These are phyloP conservation scores for Pipistrellus nathusii DNA, from an alignment of 2,797 vertebrate genomes.

Conservation along the genomic window DNA sequence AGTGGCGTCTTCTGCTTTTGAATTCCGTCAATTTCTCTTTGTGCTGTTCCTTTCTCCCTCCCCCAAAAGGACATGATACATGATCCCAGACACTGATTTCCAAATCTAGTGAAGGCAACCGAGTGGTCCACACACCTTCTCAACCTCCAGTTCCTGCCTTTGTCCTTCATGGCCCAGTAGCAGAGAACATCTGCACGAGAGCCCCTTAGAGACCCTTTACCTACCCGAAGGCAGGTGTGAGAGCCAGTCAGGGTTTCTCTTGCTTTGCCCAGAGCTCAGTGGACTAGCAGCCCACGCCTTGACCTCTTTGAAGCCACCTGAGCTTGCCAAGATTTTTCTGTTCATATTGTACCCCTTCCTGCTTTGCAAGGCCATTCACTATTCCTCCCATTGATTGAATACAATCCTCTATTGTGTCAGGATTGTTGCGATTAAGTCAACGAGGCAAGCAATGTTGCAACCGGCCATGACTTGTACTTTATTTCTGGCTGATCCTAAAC, in stretches of 20 bases:
- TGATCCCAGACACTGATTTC: background rate
- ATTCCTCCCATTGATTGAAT: background rate
- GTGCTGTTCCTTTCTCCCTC: background rate
- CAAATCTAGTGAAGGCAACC: background rate
- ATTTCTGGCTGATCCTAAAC: background rate
- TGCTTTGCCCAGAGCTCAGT: background rate
- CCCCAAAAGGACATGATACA: background rate
- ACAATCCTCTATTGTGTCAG: background rate
- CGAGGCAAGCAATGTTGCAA: background rate
- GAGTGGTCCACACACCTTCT: background rate
- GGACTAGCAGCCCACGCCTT: background rate
- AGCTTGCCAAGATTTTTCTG: background rate
- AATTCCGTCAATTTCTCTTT: background rate
- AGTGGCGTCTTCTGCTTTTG: background rate
- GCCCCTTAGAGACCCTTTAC: background rate
- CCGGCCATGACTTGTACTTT: background rate
- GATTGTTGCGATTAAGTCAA: conserved; percentile 4
- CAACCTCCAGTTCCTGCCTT: background rate
- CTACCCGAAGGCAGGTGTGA: background rate
- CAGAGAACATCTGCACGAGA: background rate
- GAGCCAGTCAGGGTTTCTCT: background rate
- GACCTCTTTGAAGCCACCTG: background rate
- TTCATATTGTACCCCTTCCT: background rate
- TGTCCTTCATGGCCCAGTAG: background rate
- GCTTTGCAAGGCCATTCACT: background rate